Evolutionary conservation across 2,113 vertebrate species (phyloP).

Genomic region (Stigmatopora argus): DNA sequence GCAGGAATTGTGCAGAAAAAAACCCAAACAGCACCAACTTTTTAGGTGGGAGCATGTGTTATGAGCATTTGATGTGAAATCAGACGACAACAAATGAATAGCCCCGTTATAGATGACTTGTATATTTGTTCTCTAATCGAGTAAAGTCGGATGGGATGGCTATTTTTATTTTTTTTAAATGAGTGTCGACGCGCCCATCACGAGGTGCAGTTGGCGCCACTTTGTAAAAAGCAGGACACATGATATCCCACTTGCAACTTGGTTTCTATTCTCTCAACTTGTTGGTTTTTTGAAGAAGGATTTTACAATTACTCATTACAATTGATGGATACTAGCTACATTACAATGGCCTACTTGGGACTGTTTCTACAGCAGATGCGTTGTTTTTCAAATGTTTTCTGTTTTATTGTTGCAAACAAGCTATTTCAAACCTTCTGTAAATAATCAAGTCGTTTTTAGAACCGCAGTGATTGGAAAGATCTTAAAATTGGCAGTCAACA

Average conservation of each 20-base stretch:
- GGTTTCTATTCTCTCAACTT: background rate
- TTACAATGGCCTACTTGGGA: background rate
- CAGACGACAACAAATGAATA: background rate
- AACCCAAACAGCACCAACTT: background rate
- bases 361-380: background rate
- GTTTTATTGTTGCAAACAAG: background rate
- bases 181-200: conserved; percentile 60
- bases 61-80: background rate
- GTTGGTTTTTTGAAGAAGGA: background rate
- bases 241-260: background rate
- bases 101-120: background rate
- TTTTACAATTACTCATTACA: background rate
- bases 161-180: conserved; percentile 39
- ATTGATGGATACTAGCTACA: background rate
- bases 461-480: background rate
- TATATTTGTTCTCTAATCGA: conserved; percentile 72
- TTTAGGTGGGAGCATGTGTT: background rate
- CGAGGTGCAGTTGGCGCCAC: conserved; percentile 80
- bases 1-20: no score
- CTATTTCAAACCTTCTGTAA: background rate
- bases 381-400: background rate
- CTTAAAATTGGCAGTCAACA: no score
- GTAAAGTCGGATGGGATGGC: conserved; percentile 55
- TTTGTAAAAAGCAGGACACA: conserved; percentile 60
- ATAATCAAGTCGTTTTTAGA: background rate